phyloP scores from a whole-genome alignment of 2,797 vertebrate genomes.

The Poeciliopsis gracilis region DNA sequence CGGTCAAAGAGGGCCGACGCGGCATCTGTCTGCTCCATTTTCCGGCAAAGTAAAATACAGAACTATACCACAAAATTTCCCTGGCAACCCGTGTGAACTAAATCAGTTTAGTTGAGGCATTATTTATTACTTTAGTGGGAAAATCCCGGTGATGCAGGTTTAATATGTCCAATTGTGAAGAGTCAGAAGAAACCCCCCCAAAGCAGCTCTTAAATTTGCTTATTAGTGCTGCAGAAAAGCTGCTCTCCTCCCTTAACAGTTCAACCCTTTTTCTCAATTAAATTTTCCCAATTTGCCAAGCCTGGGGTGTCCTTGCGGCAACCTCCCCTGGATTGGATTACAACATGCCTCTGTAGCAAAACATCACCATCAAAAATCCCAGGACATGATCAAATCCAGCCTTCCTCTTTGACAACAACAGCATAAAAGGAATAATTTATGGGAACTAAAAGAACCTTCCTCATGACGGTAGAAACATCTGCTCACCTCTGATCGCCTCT shows the following conservation, averaged over 20 bases:
- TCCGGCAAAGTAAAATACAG: neutral
- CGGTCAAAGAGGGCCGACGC: conserved; percentile 23
- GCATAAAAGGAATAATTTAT: conserved; percentile 8
- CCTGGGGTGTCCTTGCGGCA: conserved; percentile 39
- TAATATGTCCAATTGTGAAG: conserved; percentile 9
- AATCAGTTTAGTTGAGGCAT: neutral
- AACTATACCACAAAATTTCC: conserved; percentile 1
- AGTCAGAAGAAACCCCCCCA: conserved; percentile 6
- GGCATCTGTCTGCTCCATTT: conserved; percentile 11
- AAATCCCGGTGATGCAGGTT: neutral
- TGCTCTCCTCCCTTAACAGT: conserved; percentile 17
- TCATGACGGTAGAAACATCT: conserved; percentile 22
- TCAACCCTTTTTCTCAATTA: conserved; percentile 26
- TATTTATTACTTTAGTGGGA: neutral
- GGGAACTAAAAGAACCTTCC: conserved; percentile 27
- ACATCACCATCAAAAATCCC: conserved; percentile 18
- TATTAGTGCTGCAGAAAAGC: neutral
- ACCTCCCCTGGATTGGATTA: conserved; percentile 46
- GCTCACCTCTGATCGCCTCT: conserved; percentile 17
- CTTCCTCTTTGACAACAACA: conserved; percentile 1
- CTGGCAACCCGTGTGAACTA: conserved; percentile 2
- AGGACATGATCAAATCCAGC: conserved; percentile 32
- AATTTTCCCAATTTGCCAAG: conserved; percentile 19
- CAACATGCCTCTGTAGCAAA: conserved; percentile 10
- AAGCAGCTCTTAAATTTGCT: neutral